Evolutionary conservation across 2,113 vertebrate genomes (phyloP).

Genomic region (Tragelaphus scriptus): DNA sequence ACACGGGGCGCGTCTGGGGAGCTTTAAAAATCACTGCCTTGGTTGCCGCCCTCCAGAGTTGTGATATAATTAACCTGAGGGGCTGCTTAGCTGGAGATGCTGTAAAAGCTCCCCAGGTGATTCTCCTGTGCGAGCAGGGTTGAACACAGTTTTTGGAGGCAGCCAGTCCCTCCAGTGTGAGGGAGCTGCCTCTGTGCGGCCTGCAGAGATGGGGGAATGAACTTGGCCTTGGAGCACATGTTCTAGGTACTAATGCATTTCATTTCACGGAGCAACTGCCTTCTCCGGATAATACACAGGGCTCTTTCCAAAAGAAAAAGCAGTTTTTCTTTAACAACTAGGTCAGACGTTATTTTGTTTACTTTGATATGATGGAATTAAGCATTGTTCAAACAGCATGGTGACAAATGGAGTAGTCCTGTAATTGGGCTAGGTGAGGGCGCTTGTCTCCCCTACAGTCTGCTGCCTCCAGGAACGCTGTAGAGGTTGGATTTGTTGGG

Average conservation of each 20-base stretch:
- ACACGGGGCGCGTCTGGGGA: background rate
- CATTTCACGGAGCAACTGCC: background rate
- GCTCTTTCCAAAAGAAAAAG: background rate
- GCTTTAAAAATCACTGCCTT: background rate
- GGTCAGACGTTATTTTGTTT: background rate
- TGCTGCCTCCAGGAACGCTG: background rate
- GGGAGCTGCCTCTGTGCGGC: background rate
- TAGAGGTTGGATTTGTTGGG: background rate
- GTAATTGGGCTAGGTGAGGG: fast-evolving
- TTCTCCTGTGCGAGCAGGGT: background rate
- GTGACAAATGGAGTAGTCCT: fast-evolving
- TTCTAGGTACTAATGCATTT: background rate
- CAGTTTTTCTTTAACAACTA: background rate
- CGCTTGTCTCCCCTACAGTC: background rate
- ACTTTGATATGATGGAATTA: background rate
- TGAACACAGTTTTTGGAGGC: fast-evolving
- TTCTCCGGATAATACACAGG: fast-evolving
- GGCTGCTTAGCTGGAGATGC: background rate
- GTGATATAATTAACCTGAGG: background rate
- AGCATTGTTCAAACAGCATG: background rate
- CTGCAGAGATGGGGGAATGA: background rate
- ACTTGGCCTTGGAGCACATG: background rate
- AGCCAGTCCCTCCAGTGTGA: background rate
- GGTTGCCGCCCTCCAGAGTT: background rate
- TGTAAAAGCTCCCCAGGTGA: background rate